Evolutionary conservation across 2,797 vertebrate genomes (phyloP), one percentile per base, ranked within the genome.

Genomic region (Fratercula arctica): DNA sequence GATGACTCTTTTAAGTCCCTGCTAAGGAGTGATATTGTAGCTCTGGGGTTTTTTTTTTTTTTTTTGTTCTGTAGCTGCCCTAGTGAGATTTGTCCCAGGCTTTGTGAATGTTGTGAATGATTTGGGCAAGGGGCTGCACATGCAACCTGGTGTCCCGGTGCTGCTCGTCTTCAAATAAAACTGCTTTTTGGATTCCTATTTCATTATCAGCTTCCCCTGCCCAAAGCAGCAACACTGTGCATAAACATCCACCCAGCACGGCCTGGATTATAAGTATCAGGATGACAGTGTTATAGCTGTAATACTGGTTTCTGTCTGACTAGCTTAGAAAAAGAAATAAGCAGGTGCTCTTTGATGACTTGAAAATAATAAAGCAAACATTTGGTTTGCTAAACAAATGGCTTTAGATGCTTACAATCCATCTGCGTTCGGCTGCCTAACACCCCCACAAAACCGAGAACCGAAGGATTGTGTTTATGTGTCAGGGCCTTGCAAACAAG

Each of bases 311-410:
- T 85, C 86, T 95, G 66, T 85, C 85, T 83, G 75, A 59, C 31
- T 59, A 46, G 54, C 51, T 87, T 15, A 82, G 64, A 86, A 78
- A 25, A 78, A 89, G 86, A 94, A 93, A 83, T 25, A 69, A 95
- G 57, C 90, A 95, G 81, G 85, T 63, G 75, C 48, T 90, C 85
- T 93, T 85, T 85, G 92, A 83, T 93, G 92, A 87, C 93, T 94
- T 91, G 81, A 80, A 95, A 91, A 93, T 78, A 94, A 92, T 75
- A 75, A 93, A 87, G 61, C 86, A 95, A 92, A 68, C 75, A 81
- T 93, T 96, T 93, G 72, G 66, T 80, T 95, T 95, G 72, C 81
- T 97, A 89, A 97, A 93, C 64, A 95, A 96, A 86, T 28, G 64
- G 53, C 64, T 92, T 77, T 56, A 81, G 84, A 61, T 69, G 72